Conservation (phyloP, 1,140 invertebrate genomes). For the Bombyx mandarina region DNA sequence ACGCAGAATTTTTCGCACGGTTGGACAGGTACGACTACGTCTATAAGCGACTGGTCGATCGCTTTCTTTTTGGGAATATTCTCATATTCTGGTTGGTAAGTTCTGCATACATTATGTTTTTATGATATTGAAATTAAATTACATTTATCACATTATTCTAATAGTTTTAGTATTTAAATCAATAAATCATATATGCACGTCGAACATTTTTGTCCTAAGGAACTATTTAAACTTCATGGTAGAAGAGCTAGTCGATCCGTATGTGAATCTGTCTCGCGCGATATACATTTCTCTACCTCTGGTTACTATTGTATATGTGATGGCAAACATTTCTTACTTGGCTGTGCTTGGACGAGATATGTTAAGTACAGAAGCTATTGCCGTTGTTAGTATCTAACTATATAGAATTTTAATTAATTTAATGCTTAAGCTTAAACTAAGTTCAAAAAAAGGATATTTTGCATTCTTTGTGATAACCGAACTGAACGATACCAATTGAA, state of each 20-base stretch:
- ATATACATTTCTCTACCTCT: slow-evolving; percentile 94
- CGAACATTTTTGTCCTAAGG: slow-evolving; percentile 64
- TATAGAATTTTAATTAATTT: no score
- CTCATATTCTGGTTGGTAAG: slow-evolving; percentile 94
- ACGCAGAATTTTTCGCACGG: slow-evolving; percentile 82
- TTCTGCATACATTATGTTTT: not conserved
- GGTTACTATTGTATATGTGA: slow-evolving; percentile 92
- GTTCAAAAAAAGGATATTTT: no score
- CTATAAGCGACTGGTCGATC: slow-evolving; percentile 88
- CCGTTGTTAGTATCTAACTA: slow-evolving; percentile 81
- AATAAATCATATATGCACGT: no score
- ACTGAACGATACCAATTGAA: no score
- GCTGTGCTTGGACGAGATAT: slow-evolving; percentile 88
- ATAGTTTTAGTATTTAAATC: no score
- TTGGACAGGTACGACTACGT: slow-evolving; percentile 84
- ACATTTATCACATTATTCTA: no score
- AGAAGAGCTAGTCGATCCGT: slow-evolving; percentile 95
- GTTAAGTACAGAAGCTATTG: slow-evolving; percentile 90
- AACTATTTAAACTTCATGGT: slow-evolving; percentile 98
- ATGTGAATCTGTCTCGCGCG: slow-evolving; percentile 93
- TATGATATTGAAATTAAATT: no score
- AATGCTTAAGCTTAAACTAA: no score
- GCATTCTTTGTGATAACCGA: no score
- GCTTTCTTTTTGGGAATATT: slow-evolving; percentile 97
- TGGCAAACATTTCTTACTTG: slow-evolving; percentile 95